These are phyloP conservation scores for Nemapogon koenigi DNA, from an alignment of 2,888 invertebrate species.

Conservation along the genomic window DNA sequence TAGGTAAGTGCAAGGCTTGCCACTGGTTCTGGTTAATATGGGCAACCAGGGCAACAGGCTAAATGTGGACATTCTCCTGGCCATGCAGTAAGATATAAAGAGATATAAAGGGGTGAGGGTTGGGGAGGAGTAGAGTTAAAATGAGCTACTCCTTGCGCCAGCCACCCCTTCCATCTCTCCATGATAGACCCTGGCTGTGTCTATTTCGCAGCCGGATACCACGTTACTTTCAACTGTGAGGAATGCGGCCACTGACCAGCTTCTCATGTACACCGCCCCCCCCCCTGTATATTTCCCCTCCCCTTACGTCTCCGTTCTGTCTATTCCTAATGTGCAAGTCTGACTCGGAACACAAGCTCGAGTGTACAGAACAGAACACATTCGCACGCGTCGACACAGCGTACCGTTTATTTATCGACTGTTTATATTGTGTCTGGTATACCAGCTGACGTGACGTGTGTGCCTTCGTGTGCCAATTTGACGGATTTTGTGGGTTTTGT, in stretches of 20 bases:
- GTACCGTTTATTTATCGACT: constrained; percentile 4
- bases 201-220: constrained; percentile 60
- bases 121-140: too few species aligned
- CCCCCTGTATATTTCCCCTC: constrained; percentile 27
- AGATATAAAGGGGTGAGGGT: too few species aligned
- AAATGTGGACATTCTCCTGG: too few species aligned
- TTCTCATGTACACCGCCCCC: constrained; percentile 29
- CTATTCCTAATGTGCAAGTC: constrained; percentile 12
- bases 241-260: constrained; percentile 61
- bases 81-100: too few species aligned
- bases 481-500: constrained; percentile 3
- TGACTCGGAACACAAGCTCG: constrained; percentile 3
- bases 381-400: constrained; percentile 6
- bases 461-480: constrained; percentile 6
- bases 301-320: constrained; percentile 17
- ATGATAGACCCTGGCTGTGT: constrained; percentile 27
- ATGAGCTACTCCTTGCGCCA: too few species aligned
- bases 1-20: too few species aligned
- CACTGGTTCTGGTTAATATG: too few species aligned
- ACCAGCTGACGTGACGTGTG: constrained; percentile 8
- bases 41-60: too few species aligned
- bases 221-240: constrained; percentile 57
- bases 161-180: too few species aligned
- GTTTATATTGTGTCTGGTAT: constrained; percentile 8
- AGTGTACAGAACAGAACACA: constrained; percentile 6